Base-by-base conservation (phyloP, 2,888 invertebrate species). In the Phymatocera aterrima region DNA sequence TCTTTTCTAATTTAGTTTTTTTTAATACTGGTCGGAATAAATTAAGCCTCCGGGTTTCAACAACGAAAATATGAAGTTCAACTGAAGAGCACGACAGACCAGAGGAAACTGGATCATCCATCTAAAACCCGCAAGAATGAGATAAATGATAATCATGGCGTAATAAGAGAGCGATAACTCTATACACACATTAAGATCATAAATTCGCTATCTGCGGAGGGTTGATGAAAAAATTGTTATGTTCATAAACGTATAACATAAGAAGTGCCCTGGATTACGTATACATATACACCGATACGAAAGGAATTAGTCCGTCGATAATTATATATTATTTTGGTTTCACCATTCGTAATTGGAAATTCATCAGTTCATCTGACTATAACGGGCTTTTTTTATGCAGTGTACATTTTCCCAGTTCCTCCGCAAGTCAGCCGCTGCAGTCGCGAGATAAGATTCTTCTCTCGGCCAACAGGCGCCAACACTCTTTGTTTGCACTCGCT, bases 111-210 rank as follows among this genome's bases (percentile, higher is more conserved):
- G 46, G 79, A 37, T 70, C n/a, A n/a, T n/a, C 80, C 31, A 82
- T 82, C 80, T 82, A 82, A 81, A 82, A 70, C n/a, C n/a, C n/a
- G n/a, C 77, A 40, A 64, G 70, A 61, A 79, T 28, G 37, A 15
- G 51, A 72, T 51, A 72, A 5, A 12, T 28, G n/a, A 40, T 24
- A n/a, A 57, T 57, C 57, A 28, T 28, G 18, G 12, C 15, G 15
- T 57, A 40, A 5, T 40, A 12, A 28, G 28, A 57, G 4, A 57
- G 28, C 28, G 57, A 24, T 57, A 46, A 57, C 24, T 28, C 28
- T 15, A 57, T 57, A 61, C 8, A 61, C 34, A 34, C 34, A 34
- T 18, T n/a, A n/a, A n/a, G n/a, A n/a, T n/a, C n/a, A n/a, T n/a
- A n/a, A n/a, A n/a, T n/a, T n/a, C n/a, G n/a, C n/a, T n/a, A n/a